A percentile compares a stretch with the other conserved stretches of the same genome.
Conservation (phyloP, 2,888 invertebrate species). For the Tromatobia lineatoria region DNA sequence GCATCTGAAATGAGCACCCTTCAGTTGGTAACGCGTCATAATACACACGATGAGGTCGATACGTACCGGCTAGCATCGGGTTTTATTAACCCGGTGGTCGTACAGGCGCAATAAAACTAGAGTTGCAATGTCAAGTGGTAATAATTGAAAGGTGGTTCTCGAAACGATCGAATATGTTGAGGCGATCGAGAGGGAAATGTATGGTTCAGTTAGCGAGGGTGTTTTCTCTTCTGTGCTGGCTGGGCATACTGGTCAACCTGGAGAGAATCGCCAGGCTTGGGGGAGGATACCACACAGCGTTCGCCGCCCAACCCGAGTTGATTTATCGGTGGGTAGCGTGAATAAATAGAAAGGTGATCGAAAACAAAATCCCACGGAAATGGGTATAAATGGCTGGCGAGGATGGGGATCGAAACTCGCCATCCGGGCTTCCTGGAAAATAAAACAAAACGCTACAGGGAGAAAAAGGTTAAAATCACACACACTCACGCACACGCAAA, state of each 20-base stretch:
- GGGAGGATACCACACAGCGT: slow-evolving; percentile 58
- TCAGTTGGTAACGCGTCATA: not conserved
- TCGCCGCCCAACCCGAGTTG: slow-evolving; percentile 70
- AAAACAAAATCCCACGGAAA: slow-evolving; percentile 75
- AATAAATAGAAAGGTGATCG: slow-evolving; percentile 76
- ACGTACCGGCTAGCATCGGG: not conserved
- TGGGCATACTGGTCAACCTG: slow-evolving; percentile 42
- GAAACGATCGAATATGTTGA: slow-evolving; percentile 62
- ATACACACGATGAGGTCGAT: not conserved
- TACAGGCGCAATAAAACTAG: not conserved
- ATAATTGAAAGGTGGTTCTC: slow-evolving; percentile 65
- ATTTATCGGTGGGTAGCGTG: slow-evolving; percentile 76
- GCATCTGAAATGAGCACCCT: slow-evolving; percentile 7
- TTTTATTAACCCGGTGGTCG: not conserved
- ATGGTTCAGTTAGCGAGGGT: slow-evolving; percentile 35
- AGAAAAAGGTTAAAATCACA: slow-evolving; percentile 28
- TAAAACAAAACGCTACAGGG: slow-evolving; percentile 58
- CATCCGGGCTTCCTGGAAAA: slow-evolving; percentile 63
- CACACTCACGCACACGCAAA: slow-evolving; percentile 15
- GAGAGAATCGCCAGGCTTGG: slow-evolving; percentile 57
- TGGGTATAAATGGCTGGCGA: slow-evolving; percentile 73
- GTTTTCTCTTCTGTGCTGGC: slow-evolving; percentile 31
- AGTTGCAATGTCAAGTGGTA: slow-evolving; percentile 61
- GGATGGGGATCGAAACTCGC: slow-evolving; percentile 65
- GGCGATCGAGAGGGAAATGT: slow-evolving; percentile 31